Evolutionary conservation across 2,888 invertebrate genomes (phyloP).

Genomic region (Hoplodrina blanda): DNA sequence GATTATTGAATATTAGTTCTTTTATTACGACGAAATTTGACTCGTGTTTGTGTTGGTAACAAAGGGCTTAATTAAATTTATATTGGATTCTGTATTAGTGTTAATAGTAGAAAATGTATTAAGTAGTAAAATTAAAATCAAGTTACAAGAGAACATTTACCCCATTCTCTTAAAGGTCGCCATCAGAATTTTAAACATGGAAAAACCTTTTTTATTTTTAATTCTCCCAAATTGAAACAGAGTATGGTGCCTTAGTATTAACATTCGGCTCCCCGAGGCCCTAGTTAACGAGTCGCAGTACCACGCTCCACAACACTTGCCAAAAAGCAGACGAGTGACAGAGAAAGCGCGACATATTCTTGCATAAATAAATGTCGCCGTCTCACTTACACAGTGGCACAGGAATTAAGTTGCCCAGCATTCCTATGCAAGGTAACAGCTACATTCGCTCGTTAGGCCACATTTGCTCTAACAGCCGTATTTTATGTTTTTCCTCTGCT

Average conservation of each 20-base stretch:
- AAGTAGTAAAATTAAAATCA: too few relatives aligned
- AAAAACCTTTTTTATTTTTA: not conserved
- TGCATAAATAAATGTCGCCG: constrained; percentile 15
- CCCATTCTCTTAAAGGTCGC: not conserved
- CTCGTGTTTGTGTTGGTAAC: constrained; percentile 30
- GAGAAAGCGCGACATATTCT: constrained; percentile 20
- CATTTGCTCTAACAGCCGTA: constrained; percentile 51
- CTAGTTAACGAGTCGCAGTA: constrained; percentile 56
- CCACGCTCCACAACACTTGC: constrained; percentile 45
- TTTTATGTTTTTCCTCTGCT: constrained; percentile 57
- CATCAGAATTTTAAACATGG: not conserved
- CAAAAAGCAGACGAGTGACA: constrained; percentile 47
- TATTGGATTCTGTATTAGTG: constrained; percentile 9
- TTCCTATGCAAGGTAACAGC: constrained; percentile 44
- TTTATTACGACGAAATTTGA: constrained; percentile 49
- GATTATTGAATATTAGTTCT: constrained; percentile 56
- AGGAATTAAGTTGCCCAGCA: constrained; percentile 42
- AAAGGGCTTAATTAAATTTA: constrained; percentile 45
- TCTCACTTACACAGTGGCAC: constrained; percentile 43
- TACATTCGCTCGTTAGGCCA: constrained; percentile 62
- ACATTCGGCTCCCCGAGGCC: constrained; percentile 44
- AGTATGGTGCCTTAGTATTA: constrained; percentile 43
- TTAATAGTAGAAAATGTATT: not conserved
- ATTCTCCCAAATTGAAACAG: constrained; percentile 47
- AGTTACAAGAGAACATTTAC: too few relatives aligned